Evolutionary conservation across 2,888 invertebrate species (phyloP).

Genomic region (Drosophila affinis): DNA sequence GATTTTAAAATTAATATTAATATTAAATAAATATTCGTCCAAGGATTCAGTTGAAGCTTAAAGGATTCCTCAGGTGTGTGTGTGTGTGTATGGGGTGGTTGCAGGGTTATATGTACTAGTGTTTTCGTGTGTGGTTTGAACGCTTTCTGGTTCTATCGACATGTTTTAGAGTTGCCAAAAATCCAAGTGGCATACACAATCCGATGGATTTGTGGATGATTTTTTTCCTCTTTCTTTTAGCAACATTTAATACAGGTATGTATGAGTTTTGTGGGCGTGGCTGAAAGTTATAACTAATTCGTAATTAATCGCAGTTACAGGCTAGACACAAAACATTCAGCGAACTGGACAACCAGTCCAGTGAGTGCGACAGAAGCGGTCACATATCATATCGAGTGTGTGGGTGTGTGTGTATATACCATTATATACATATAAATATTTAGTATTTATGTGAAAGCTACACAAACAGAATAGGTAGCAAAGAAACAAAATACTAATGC

Average conservation of each 20-base stretch:
- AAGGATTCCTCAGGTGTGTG: background rate
- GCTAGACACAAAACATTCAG: conserved; percentile 39
- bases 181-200: conserved; percentile 23
- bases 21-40: conserved; percentile 6
- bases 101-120: conserved; percentile 5
- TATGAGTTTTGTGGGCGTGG: conserved; percentile 10
- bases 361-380: conserved; percentile 12
- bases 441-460: conserved; percentile 35
- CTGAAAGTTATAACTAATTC: conserved; percentile 34
- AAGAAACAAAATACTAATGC: conserved; percentile 21
- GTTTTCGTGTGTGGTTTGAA: conserved; percentile 49
- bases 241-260: conserved; percentile 46
- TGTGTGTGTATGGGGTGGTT: background rate
- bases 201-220: conserved; percentile 8
- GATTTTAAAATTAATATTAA: conserved; percentile 42
- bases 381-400: background rate
- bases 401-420: conserved; percentile 4
- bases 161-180: conserved; percentile 60
- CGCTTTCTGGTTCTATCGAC: conserved; percentile 74
- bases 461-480: conserved; percentile 21
- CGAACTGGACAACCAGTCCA: conserved; percentile 22
- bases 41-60: background rate
- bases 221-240: conserved; percentile 38
- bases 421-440: conserved; percentile 20
- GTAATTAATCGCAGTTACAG: conserved; percentile 25